Evolutionary conservation across 2,888 invertebrate species (phyloP).

Genomic region (Xestia xanthographa): DNA sequence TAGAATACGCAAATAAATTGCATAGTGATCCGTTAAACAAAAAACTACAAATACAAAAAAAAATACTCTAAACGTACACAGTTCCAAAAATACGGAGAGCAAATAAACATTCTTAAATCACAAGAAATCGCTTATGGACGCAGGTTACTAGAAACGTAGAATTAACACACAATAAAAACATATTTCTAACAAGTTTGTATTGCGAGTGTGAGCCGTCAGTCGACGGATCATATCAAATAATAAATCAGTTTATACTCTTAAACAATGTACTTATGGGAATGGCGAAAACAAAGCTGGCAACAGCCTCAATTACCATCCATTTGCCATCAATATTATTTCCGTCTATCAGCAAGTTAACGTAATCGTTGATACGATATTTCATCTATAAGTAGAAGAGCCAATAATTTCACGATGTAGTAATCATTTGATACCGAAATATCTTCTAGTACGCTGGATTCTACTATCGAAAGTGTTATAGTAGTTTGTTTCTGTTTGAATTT

Average conservation of each 20-base stretch:
- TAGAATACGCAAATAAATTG: slow-evolving; percentile 55
- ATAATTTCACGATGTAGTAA: slow-evolving; percentile 62
- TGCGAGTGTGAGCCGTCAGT: slow-evolving; percentile 65
- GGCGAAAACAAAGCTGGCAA: slow-evolving; percentile 54
- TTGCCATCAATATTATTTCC: slow-evolving; percentile 62
- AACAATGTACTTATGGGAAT: slow-evolving; percentile 56
- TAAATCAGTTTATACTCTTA: slow-evolving; percentile 65
- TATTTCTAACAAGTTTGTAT: slow-evolving; percentile 65
- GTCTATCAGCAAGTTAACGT: slow-evolving; percentile 60
- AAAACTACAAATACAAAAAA: slow-evolving; percentile 53
- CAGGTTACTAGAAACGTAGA: slow-evolving; percentile 55
- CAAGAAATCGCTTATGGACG: slow-evolving; percentile 49
- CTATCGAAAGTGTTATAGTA: slow-evolving; percentile 26
- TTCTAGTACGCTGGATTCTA: slow-evolving; percentile 40
- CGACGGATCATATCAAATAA: slow-evolving; percentile 67
- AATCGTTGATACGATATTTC: slow-evolving; percentile 57
- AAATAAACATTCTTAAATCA: slow-evolving; percentile 64
- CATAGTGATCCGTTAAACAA: slow-evolving; percentile 49
- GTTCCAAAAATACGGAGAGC: slow-evolving; percentile 51
- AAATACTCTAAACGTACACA: slow-evolving; percentile 56
- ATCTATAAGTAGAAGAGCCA: slow-evolving; percentile 50
- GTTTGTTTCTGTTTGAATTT: slow-evolving; percentile 36
- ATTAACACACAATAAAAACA: slow-evolving; percentile 71
- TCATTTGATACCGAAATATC: slow-evolving; percentile 63
- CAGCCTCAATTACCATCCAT: slow-evolving; percentile 61